A percentile compares a stretch with the other conserved stretches of the same genome.
These are phyloP conservation scores for Eurypyga helias DNA, from an alignment of 2,113 vertebrate genomes.

Conservation along the genomic window DNA sequence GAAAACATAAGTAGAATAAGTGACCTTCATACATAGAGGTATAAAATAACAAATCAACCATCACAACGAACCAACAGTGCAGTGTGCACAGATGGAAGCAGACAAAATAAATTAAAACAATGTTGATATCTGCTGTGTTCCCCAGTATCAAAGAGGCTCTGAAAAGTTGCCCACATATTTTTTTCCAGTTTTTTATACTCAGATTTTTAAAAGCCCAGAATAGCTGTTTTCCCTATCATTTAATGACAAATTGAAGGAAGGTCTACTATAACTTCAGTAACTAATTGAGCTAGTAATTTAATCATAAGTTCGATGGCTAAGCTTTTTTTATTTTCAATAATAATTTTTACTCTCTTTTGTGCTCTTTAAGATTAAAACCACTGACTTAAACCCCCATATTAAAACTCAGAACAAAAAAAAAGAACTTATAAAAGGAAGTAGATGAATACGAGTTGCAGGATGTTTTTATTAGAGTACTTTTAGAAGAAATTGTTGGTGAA, in stretches of 20 bases:
- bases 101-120: constrained; percentile 38
- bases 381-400: neutral
- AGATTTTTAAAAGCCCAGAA: neutral
- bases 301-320: neutral
- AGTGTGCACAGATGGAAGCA: constrained; percentile 5
- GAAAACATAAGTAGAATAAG: constrained; percentile 42
- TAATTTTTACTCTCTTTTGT: neutral
- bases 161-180: neutral
- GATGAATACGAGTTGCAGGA: constrained; percentile 11
- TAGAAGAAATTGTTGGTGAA: constrained; percentile 54
- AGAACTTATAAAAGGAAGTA: neutral
- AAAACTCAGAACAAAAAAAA: neutral
- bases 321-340: neutral
- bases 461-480: constrained; percentile 64
- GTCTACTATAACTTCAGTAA: neutral
- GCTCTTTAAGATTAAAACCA: neutral
- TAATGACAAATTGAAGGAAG: neutral
- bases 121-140: neutral
- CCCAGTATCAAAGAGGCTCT: neutral
- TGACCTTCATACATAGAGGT: neutral
- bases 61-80: neutral
- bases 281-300: neutral
- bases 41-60: constrained; percentile 54
- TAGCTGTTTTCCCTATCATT: neutral
- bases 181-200: neutral